phyloP scores from a whole-genome alignment of 1,140 invertebrate species.

The Plodia interpunctella region DNA sequence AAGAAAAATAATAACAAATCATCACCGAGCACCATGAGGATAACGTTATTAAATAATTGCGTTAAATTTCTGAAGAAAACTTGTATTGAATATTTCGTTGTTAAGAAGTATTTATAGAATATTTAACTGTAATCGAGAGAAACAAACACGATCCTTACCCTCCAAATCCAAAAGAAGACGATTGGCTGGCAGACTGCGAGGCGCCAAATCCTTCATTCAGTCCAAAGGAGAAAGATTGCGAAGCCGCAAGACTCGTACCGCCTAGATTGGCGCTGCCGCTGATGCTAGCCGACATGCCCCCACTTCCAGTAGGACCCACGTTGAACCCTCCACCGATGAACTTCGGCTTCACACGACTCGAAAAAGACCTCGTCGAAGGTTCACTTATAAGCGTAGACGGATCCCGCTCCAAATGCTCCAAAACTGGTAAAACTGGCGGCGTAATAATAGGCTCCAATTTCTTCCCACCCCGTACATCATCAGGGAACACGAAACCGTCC shows the following conservation, averaged over 20 bases:
- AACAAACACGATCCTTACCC: conserved; percentile 33
- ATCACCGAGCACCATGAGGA: no score
- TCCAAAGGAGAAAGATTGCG: conserved; percentile 66
- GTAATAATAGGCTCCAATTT: conserved; percentile 64
- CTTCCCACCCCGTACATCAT: conserved; percentile 43
- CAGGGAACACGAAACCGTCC: conserved; percentile 57
- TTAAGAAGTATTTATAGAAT: no score
- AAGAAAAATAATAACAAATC: no score
- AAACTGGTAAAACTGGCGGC: conserved; percentile 60
- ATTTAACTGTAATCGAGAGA: no score
- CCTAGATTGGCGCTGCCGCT: conserved; percentile 58
- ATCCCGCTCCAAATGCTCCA: conserved; percentile 67
- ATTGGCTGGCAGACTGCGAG: conserved; percentile 65
- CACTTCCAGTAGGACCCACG: conserved; percentile 48
- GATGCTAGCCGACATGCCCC: conserved; percentile 54
- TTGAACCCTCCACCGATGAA: conserved; percentile 57
- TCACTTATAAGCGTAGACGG: conserved; percentile 57
- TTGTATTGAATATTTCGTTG: no score
- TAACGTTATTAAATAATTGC: no score
- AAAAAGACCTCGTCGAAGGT: conserved; percentile 27
- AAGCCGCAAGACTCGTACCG: conserved; percentile 59
- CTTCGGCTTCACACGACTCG: conserved; percentile 37
- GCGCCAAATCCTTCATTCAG: conserved; percentile 69
- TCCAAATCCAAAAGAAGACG: conserved; percentile 65
- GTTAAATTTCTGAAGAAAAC: no score